phyloP scores from a whole-genome alignment of 2,797 vertebrate genomes.

The Neostethus bicornis region DNA sequence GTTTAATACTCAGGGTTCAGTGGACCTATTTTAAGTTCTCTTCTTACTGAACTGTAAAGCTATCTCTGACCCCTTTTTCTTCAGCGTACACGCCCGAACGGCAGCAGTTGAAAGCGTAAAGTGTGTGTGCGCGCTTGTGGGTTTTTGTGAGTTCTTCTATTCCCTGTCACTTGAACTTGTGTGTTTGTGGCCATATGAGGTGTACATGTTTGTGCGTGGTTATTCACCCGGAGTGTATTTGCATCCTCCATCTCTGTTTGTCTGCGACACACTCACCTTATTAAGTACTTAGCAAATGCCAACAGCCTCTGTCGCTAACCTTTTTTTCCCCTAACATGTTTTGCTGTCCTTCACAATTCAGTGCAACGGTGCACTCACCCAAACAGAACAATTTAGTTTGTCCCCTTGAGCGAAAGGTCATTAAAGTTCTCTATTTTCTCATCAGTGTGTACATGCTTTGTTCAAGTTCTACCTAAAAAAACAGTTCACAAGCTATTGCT shows the following conservation, averaged over 20 bases:
- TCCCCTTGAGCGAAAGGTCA: too few relatives aligned
- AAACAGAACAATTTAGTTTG: slow-evolving; percentile 17
- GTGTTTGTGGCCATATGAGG: background rate
- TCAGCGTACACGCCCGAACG: slow-evolving; percentile 29
- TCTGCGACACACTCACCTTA: slow-evolving; percentile 57
- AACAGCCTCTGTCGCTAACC: slow-evolving; percentile 39
- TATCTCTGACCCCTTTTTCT: slow-evolving; percentile 41
- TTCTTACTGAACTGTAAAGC: slow-evolving; percentile 46
- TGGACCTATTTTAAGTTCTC: slow-evolving; percentile 35
- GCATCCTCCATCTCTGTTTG: slow-evolving; percentile 32
- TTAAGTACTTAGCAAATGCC: slow-evolving; percentile 69
- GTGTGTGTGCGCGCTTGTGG: background rate
- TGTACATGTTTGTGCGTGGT: background rate
- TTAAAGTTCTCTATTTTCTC: background rate
- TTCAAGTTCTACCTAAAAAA: background rate
- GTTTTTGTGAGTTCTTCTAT: background rate
- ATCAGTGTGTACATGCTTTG: background rate
- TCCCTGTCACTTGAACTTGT: slow-evolving; percentile 3
- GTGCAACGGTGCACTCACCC: background rate
- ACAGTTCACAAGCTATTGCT: background rate
- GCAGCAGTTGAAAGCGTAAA: slow-evolving; percentile 13
- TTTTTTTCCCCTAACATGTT: slow-evolving; percentile 26
- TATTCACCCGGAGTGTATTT: slow-evolving; percentile 28
- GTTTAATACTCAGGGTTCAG: slow-evolving; percentile 30
- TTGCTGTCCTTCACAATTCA: slow-evolving; percentile 29